Evolutionary conservation across 2,797 vertebrate genomes (phyloP), one percentile per base, ranked within the genome.

Genomic region (Sarcoramphus papa): DNA sequence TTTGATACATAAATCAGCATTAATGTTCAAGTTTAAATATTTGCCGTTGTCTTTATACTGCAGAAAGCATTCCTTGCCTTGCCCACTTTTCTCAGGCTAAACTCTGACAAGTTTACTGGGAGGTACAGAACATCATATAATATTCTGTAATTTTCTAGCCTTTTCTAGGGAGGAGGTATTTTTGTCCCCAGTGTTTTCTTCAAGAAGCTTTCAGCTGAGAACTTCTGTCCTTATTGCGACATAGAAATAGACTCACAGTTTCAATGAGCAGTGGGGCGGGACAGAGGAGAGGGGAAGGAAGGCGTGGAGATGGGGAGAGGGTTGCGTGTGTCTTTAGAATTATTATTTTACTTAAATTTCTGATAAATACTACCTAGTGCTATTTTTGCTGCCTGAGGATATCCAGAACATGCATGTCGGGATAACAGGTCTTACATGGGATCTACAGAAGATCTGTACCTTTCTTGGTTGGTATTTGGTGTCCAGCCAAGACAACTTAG

Each of bases 371-470:
- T 27, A 12, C 30, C 5, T 17, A 35, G 15, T 53, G 19, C 28
- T 72, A 2, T 28, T 62, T 86, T 45, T 56, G 15, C 37, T 73
- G 53, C 33, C 72, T 23, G 19, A 50, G 48, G 24, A 24, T 69
- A 72, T 48, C 33, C 24, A 77, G 21, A 54, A 57, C 9, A 40
- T 2, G 12, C 45, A 9, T 0, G 0, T 54, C 31, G 13, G 35
- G 12, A 14, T 74, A 47, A 30, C 10, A 51, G 27, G 13, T 74
- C 45, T 84, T 48, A 24, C 31, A 20, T 0, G 11, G 62, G 12
- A 20, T 51, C n/a, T 54, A n/a, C 47, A 60, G 31, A 63, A 73
- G 57, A 25, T 23, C 27, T 59, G 10, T 37, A 16, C 27, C 7
- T 17, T 33, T 69, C 54, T 53, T 45, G 27, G 5, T 12, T 41